These are phyloP conservation scores for Caradrina kadenii DNA, from an alignment of 2,888 invertebrate genomes.

Conservation along the genomic window DNA sequence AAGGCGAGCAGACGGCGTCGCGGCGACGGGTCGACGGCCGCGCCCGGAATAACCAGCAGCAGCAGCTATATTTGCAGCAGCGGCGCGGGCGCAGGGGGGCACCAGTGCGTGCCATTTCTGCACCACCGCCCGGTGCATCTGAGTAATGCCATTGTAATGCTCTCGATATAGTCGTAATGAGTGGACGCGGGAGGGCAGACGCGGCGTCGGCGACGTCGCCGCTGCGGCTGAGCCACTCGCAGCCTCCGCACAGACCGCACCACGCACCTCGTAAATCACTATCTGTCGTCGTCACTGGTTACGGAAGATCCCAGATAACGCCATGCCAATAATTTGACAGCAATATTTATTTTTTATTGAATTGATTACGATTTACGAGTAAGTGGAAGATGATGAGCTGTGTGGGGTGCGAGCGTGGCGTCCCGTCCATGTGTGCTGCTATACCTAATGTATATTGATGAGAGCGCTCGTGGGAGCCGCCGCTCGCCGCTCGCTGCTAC, in stretches of 20 bases:
- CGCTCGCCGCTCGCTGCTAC: constrained; percentile 65
- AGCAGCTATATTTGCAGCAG: constrained; percentile 89
- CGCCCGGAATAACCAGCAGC: constrained; percentile 89
- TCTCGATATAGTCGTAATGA: constrained; percentile 86
- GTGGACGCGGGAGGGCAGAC: constrained; percentile 81
- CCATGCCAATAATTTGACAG: constrained; percentile 67
- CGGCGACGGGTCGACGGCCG: constrained; percentile 90
- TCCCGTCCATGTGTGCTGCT: constrained; percentile 62
- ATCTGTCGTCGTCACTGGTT: constrained; percentile 60
- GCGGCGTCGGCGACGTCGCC: constrained; percentile 80
- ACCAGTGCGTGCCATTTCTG: constrained; percentile 89
- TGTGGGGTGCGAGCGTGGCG: constrained; percentile 54
- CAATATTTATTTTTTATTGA: constrained; percentile 66
- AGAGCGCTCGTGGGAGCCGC: constrained; percentile 82
- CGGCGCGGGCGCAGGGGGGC: constrained; percentile 81
- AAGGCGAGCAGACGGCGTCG: constrained; percentile 90
- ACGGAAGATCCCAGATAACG: constrained; percentile 61
- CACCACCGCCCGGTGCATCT: constrained; percentile 90
- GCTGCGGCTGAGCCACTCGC: constrained; percentile 55
- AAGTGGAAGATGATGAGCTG: constrained; percentile 59
- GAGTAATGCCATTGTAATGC: constrained; percentile 90
- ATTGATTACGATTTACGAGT: constrained; percentile 61
- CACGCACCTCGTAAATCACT: constrained; percentile 65
- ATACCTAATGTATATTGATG: constrained; percentile 82
- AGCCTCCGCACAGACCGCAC: constrained; percentile 53